Percentiles rank a stretch among this genome's conserved stretches.
Evolutionary conservation across 1,140 invertebrate genomes (phyloP).

Genomic region (Drosophila takahashii): DNA sequence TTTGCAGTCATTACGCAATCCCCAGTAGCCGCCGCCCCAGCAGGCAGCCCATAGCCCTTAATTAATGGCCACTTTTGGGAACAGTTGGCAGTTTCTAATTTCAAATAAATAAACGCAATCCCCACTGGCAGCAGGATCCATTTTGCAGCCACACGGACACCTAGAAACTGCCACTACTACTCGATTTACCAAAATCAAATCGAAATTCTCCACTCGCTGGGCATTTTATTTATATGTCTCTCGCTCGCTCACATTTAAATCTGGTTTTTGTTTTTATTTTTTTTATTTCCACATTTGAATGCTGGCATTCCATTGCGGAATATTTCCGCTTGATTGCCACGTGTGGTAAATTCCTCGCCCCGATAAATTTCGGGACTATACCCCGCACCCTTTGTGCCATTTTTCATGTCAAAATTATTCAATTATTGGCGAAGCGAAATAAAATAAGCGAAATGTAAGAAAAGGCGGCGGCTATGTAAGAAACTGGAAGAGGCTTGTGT

Average conservation of each 20-base stretch:
- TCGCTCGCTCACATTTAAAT: slow-evolving; percentile 1
- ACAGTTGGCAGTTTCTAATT: slow-evolving; percentile 70
- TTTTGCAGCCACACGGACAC: not conserved
- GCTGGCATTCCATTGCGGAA: slow-evolving; percentile 5
- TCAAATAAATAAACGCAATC: slow-evolving; percentile 62
- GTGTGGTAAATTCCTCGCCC: slow-evolving; percentile 17
- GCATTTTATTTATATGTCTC: slow-evolving; percentile 41
- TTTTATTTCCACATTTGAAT: not conserved
- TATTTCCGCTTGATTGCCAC: slow-evolving; percentile 37
- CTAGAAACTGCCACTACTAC: slow-evolving; percentile 12
- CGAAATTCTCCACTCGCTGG: slow-evolving; percentile 27
- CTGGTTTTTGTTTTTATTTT: slow-evolving; percentile 12
- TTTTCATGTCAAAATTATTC: slow-evolving; percentile 74
- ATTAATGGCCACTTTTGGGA: slow-evolving; percentile 67
- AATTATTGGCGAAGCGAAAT: slow-evolving; percentile 59
- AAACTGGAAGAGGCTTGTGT: not conserved
- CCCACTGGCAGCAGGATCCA: slow-evolving; percentile 1
- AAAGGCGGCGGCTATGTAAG: not conserved
- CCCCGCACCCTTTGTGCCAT: slow-evolving; percentile 38
- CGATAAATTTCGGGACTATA: slow-evolving; percentile 2
- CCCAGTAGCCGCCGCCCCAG: slow-evolving; percentile 21
- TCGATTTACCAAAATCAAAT: slow-evolving; percentile 43
- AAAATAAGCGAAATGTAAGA: slow-evolving; percentile 29
- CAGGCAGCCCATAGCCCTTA: slow-evolving; percentile 47
- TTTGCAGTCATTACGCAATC: slow-evolving; percentile 46